A percentile compares a stretch with the other conserved stretches of the same genome.
phyloP scores from a whole-genome alignment of 2,888 invertebrate genomes.

The Thumatha senex region DNA sequence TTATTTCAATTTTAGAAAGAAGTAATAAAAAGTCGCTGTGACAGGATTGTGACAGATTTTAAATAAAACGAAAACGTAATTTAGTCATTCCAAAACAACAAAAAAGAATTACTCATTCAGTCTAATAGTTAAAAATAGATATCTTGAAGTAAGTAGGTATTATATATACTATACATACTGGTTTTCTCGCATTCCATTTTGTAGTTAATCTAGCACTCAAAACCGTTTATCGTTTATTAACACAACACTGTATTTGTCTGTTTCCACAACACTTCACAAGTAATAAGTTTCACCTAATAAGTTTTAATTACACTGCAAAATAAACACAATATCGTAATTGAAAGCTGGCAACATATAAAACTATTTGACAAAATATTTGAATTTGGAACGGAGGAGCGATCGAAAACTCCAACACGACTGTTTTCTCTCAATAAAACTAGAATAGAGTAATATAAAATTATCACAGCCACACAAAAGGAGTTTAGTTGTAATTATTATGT shows the following conservation, averaged over 20 bases:
- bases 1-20: too few relatives aligned
- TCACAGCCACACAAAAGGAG: background rate
- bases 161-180: too few relatives aligned
- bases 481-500: constrained; percentile 5
- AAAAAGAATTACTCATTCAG: too few relatives aligned
- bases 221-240: background rate
- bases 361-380: background rate
- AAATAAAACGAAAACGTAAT: too few relatives aligned
- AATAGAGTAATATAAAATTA: constrained; percentile 1
- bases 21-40: too few relatives aligned
- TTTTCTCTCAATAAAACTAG: constrained; percentile 1
- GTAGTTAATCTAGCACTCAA: background rate
- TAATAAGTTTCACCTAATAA: background rate
- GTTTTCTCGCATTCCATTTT: constrained; percentile 1
- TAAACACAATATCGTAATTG: background rate
- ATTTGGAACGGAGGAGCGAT: background rate
- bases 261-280: background rate
- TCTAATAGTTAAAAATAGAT: too few relatives aligned
- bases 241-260: background rate
- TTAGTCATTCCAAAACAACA: too few relatives aligned
- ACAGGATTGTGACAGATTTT: too few relatives aligned
- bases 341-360: background rate
- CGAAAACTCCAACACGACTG: background rate
- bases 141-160: too few relatives aligned
- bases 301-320: background rate